phyloP scores from a whole-genome alignment of 2,888 invertebrate genomes.

The Drosophila borborema region DNA sequence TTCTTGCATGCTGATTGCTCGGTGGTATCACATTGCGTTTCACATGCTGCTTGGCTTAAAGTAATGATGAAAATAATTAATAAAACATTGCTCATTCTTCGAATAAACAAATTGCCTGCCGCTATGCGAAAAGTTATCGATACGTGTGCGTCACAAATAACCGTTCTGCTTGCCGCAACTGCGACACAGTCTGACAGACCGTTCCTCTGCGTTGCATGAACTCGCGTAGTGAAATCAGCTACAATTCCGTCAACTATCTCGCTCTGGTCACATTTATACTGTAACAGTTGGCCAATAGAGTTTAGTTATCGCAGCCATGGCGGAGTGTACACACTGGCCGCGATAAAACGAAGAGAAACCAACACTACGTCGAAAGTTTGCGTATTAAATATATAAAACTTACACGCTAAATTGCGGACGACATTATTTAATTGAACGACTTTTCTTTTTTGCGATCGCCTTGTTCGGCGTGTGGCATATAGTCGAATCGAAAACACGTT shows the following conservation, averaged over 20 bases:
- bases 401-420: conserved; percentile 61
- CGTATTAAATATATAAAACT: conserved; percentile 51
- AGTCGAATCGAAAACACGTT: conserved; percentile 69
- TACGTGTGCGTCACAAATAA: background rate
- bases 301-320: conserved; percentile 10
- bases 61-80: conserved; percentile 37
- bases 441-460: conserved; percentile 45
- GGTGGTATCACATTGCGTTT: conserved; percentile 26
- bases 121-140: conserved; percentile 30
- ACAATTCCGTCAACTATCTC: rapidly evolving
- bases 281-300: conserved; percentile 36
- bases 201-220: background rate
- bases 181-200: conserved; percentile 12
- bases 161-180: conserved; percentile 8
- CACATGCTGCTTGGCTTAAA: conserved; percentile 12
- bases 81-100: conserved; percentile 49
- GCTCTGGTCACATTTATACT: conserved; percentile 38
- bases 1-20: background rate
- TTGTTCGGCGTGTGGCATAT: conserved; percentile 60
- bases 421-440: conserved; percentile 49
- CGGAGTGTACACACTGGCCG: conserved; percentile 53
- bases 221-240: background rate
- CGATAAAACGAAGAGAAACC: conserved; percentile 60
- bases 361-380: conserved; percentile 75
- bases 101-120: conserved; percentile 40